Evolutionary conservation across 2,113 vertebrate genomes (phyloP), one percentile per base, ranked within the genome.

Genomic region (Paracanthobrama guichenoti): DNA sequence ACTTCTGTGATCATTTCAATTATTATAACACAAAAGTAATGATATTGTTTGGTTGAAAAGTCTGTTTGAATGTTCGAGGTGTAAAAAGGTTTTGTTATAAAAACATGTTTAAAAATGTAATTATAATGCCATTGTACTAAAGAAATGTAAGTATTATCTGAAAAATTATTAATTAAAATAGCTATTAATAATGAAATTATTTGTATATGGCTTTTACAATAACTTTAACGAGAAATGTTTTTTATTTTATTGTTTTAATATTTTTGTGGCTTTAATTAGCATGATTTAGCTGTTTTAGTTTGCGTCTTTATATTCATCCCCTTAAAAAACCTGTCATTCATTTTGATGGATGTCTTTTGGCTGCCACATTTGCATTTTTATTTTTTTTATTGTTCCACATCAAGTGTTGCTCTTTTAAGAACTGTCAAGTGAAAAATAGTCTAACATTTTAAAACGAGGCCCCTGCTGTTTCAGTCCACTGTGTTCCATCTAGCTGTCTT

Each of bases 401-500:
- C 9, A 71, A 44, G 67, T 44, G 67, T 44, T 71, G 67, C 20
- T 42, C 69, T 46, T 72, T n/a, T 5, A 72, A 7, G 2, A 11
- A 22, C 1, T n/a, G 69, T 24, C 69, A 46, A 46, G 69, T 72
- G 69, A 72, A 46, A 71, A 72, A 72, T 44, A 44, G 2, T 72
- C 39, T 1, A n/a, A n/a, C 20, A 7, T 72, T 44, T 72, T 72
- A 1, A 72, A 72, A n/a, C 6, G 4, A 72, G 69, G 46, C 69
- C 39, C 67, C 69, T 72, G 39, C 20, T 72, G 69, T 44, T 46
- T 46, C 22, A 24, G 14, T 13, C 69, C 39, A 46, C 22, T 71
- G 67, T 71, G 67, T 35, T 71, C 67, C 39, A 22, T 71, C 67
- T 24, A 72, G 39, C 42, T 72, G 42, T 72, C 42, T 14, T 39